phyloP scores from a whole-genome alignment of 2,797 vertebrate genomes.

The Crocodylus rhombifer region DNA sequence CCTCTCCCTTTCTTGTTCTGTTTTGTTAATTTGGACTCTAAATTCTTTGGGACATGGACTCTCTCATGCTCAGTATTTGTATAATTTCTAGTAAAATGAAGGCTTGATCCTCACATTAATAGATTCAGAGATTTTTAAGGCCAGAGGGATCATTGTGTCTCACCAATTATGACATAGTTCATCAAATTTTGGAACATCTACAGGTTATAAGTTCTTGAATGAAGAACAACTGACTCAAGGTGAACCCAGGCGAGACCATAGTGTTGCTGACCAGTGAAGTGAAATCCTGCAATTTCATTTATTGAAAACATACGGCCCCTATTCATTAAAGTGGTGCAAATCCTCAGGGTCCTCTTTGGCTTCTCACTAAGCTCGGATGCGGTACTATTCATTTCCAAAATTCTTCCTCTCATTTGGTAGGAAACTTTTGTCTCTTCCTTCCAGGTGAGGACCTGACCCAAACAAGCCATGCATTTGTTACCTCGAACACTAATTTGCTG shows the following conservation, averaged over 20 bases:
- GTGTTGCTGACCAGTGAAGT: conserved; percentile 62
- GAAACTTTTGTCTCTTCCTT: background rate
- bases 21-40: conserved; percentile 13
- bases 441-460: background rate
- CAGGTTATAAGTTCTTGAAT: conserved; percentile 65
- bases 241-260: conserved; percentile 65
- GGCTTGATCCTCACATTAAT: conserved; percentile 27
- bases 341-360: background rate
- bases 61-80: background rate
- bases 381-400: conserved; percentile 34
- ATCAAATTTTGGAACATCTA: conserved; percentile 59
- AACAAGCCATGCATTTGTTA: background rate
- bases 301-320: conserved; percentile 50
- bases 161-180: conserved; percentile 10
- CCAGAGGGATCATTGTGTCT: conserved; percentile 43
- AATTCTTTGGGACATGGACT: background rate
- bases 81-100: background rate
- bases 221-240: conserved; percentile 68
- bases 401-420: background rate
- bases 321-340: conserved; percentile 57
- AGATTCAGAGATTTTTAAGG: conserved; percentile 37
- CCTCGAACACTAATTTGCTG: background rate
- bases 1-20: background rate
- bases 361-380: accelerated
- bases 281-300: conserved; percentile 70